These are phyloP conservation scores for Cliona cf. orientalis DNA, from an alignment of 37 sponge, comb jelly and placozoan genomes.

Conservation along the genomic window DNA sequence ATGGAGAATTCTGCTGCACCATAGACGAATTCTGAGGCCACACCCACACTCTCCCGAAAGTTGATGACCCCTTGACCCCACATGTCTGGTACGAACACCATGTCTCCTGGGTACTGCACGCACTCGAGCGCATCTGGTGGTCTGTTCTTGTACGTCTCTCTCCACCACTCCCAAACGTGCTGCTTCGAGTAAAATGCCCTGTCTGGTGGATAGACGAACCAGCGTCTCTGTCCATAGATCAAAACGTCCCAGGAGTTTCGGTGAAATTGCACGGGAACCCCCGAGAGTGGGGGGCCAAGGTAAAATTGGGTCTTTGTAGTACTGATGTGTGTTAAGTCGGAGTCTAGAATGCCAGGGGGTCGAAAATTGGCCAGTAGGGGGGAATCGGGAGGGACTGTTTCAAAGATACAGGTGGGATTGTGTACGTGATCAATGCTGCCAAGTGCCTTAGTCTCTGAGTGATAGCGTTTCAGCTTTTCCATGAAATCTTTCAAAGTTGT, in stretches of 20 bases:
- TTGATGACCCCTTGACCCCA: constrained; percentile 86
- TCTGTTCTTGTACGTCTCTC: constrained; percentile 8
- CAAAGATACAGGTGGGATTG: constrained; percentile 62
- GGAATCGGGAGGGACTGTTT: constrained; percentile 45
- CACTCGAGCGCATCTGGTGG: constrained; percentile 72
- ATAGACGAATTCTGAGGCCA: constrained; percentile 86
- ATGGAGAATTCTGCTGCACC: constrained; percentile 91
- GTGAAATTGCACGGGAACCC: constrained; percentile 74
- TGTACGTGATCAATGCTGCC: background rate
- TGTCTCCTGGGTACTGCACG: constrained; percentile 80
- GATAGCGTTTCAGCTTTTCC: constrained; percentile 39
- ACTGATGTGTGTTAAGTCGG: constrained; percentile 61
- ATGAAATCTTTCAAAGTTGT: constrained; percentile 62
- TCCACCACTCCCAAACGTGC: constrained; percentile 85
- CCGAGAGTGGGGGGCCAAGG: constrained; percentile 80
- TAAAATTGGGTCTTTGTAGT: constrained; percentile 55
- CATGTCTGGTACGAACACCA: constrained; percentile 88
- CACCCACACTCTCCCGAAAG: constrained; percentile 81
- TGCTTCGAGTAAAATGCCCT: constrained; percentile 72
- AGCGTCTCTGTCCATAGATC: constrained; percentile 80
- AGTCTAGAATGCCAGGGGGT: constrained; percentile 60
- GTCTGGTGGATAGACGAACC: constrained; percentile 86
- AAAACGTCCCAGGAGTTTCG: constrained; percentile 76
- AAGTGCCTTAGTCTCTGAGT: constrained; percentile 5
- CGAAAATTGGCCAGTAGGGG: constrained; percentile 67